A percentile compares a stretch with the other conserved stretches of the same genome.
Conservation (phyloP, 2,797 vertebrate genomes). For the Betta splendens region DNA sequence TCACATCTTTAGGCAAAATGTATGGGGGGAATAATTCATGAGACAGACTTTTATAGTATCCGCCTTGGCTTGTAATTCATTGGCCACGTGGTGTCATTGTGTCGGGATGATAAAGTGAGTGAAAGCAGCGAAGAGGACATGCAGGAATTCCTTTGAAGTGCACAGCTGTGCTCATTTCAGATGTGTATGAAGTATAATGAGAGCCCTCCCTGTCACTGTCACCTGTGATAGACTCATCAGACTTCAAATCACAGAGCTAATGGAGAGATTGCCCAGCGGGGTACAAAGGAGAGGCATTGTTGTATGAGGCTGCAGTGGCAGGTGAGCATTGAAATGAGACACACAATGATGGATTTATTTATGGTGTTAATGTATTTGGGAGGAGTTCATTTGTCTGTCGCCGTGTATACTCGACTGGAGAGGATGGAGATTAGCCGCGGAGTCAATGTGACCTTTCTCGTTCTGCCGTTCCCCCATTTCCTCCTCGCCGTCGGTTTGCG, state of each 20-base stretch:
- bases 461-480: slow-evolving; percentile 41
- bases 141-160: slow-evolving; percentile 56
- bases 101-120: slow-evolving; percentile 58
- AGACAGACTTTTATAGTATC: slow-evolving; percentile 50
- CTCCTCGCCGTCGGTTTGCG: slow-evolving; percentile 16
- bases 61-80: slow-evolving; percentile 44
- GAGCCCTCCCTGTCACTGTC: slow-evolving; percentile 61
- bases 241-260: slow-evolving; percentile 63
- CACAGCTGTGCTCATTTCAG: slow-evolving; percentile 50
- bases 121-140: slow-evolving; percentile 54
- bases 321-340: slow-evolving; percentile 30
- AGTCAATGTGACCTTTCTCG: slow-evolving; percentile 65
- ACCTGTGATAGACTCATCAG: slow-evolving; percentile 66
- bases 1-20: slow-evolving; percentile 56
- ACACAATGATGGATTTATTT: slow-evolving; percentile 57
- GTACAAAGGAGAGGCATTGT: slow-evolving; percentile 41
- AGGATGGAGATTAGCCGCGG: slow-evolving; percentile 63
- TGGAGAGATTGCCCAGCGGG: slow-evolving; percentile 57
- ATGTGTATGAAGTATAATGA: slow-evolving; percentile 64
- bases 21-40: slow-evolving; percentile 67
- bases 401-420: slow-evolving; percentile 56
- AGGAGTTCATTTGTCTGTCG: slow-evolving; percentile 64
- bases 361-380: slow-evolving; percentile 63
- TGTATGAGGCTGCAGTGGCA: slow-evolving; percentile 35
- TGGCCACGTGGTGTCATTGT: slow-evolving; percentile 58